Evolutionary conservation across 1,140 invertebrate genomes (phyloP), one percentile per base, ranked within the genome.

Genomic region (Streblospio benedicti): DNA sequence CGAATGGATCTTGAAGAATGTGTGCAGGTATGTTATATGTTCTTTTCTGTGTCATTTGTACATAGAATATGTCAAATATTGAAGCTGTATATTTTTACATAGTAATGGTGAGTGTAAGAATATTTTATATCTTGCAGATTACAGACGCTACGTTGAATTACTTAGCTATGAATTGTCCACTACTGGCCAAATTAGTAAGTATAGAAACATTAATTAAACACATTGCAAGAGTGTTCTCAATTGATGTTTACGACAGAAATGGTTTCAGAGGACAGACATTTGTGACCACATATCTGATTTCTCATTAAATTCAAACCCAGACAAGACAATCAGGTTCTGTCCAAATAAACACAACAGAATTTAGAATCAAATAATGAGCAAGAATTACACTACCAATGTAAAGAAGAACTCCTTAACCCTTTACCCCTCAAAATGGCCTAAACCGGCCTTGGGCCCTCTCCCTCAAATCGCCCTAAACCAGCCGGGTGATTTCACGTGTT

Each of bases 1-100:
- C 89, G 93, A 72, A 94, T 99, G 90, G 96, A 99, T 79, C 80
- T 99, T 64, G 96, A 99, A 80, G 96, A 99, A 80, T 99, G 96
- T 80, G 86, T 91, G 66, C 83, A 93, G 63, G 77, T 78, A 71
- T 63, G 64, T 69, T 55, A 25, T 44, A 25, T 59, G 31, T 18
- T 51, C 30, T 51, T 0, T 31, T 6, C 16, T 3, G 25, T 47
- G 1, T 58, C 25, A 32, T 18, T 55, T 33, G 5, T 35, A 20
- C 25, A 20, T 27, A 50, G 33, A 4, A 33, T 52, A 12, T 25
- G 30, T 28, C 5, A 20, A 38, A n/a, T n/a, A 38, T 38, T 38
- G 32, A 28, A n/a, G 23, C 43, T 28, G 1, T 58, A 25, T 28
- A 18, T 16, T 31, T 14, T 35, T 52, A 62, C 25, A 38, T 43